Evolutionary conservation across 1,140 invertebrate species (phyloP).

Genomic region (Prorops nasuta): DNA sequence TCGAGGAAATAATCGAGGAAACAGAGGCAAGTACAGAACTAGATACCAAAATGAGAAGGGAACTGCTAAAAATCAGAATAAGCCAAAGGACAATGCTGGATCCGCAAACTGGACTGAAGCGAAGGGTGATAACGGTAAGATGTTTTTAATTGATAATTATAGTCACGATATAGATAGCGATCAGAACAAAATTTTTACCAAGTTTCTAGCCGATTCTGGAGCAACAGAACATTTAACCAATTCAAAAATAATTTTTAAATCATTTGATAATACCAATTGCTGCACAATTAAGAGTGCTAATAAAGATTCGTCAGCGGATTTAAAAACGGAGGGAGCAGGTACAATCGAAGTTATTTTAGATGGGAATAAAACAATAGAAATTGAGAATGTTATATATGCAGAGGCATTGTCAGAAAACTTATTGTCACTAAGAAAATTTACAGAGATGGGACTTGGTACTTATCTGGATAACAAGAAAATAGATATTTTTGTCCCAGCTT

Average conservation of each 20-base stretch:
- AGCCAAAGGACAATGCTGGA: too few species aligned
- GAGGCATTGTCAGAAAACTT: slow-evolving; percentile 5
- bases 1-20: too few species aligned
- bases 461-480: slow-evolving; percentile 15
- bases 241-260: slow-evolving; percentile 8
- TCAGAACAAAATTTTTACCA: not conserved
- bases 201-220: slow-evolving; percentile 9
- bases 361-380: not conserved
- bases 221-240: slow-evolving; percentile 5
- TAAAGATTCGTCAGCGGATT: not conserved
- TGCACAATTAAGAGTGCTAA: slow-evolving; percentile 4
- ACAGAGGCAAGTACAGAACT: too few species aligned
- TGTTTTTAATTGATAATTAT: too few species aligned
- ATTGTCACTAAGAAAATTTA: slow-evolving; percentile 16
- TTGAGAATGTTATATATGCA: slow-evolving; percentile 6
- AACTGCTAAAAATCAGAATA: too few species aligned
- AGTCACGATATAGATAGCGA: too few species aligned
- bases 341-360: not conserved
- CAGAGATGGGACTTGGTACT: slow-evolving; percentile 14
- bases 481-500: slow-evolving; percentile 17
- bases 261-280: not conserved
- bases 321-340: slow-evolving; percentile 2
- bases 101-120: too few species aligned
- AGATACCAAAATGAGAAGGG: too few species aligned
- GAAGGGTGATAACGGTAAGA: too few species aligned